Conservation (phyloP, 2,888 invertebrate species). For the Drosophila nigricruria region DNA sequence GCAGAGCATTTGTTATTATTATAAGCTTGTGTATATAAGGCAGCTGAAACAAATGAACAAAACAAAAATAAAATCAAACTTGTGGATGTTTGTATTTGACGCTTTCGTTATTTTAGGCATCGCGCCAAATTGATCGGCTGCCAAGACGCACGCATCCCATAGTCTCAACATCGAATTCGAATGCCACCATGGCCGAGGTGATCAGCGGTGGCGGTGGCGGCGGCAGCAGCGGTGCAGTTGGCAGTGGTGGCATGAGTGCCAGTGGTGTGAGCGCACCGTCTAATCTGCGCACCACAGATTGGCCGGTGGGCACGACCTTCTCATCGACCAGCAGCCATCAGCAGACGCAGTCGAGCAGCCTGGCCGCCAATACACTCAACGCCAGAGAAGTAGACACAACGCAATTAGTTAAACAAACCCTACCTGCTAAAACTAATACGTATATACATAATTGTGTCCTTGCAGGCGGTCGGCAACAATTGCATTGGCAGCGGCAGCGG, state of each 20-base stretch:
- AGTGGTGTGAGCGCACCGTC: conserved; percentile 69
- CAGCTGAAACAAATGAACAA: background rate
- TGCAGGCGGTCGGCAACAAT: conserved; percentile 72
- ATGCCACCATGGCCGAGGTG: conserved; percentile 86
- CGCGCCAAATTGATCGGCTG: conserved; percentile 94
- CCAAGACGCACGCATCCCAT: conserved; percentile 92
- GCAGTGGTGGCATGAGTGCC: conserved; percentile 64
- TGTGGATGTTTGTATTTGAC: conserved; percentile 20
- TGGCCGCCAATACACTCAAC: conserved; percentile 84
- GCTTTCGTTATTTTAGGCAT: conserved; percentile 87
- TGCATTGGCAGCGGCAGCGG: conserved; percentile 67
- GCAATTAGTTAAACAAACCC: background rate
- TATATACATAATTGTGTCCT: conserved; percentile 12
- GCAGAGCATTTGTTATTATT: conserved; percentile 50
- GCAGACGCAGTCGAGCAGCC: conserved; percentile 83
- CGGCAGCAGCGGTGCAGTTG: conserved; percentile 61
- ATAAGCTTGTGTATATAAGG: conserved; percentile 20
- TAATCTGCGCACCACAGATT: conserved; percentile 82
- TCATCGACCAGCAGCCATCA: conserved; percentile 81
- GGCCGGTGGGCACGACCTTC: conserved; percentile 83
- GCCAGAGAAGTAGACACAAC: conserved; percentile 81
- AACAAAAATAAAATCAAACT: conserved; percentile 3
- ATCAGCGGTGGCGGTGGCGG: conserved; percentile 84
- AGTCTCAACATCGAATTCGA: conserved; percentile 87
- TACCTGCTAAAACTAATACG: conserved; percentile 6